phyloP scores from a whole-genome alignment of 2,797 vertebrate genomes.

The Myotis planiceps region DNA sequence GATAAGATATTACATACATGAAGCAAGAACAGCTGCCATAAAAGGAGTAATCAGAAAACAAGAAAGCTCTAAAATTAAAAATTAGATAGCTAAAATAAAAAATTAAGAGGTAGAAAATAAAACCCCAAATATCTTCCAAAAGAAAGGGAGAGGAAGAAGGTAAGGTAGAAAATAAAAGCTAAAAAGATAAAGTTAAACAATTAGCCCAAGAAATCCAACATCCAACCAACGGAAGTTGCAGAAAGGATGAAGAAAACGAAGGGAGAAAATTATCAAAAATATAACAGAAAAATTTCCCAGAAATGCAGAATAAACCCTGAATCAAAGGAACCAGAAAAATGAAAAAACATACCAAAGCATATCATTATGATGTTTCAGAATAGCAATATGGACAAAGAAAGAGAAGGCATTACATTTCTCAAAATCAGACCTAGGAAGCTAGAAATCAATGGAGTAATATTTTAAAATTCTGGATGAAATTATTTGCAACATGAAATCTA shows the following conservation, averaged over 20 bases:
- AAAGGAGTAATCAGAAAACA: not conserved
- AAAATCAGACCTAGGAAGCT: not conserved
- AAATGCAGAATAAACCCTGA: not conserved
- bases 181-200: not conserved
- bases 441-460: not conserved
- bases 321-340: not conserved
- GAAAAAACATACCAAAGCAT: not conserved
- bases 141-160: not conserved
- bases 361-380: not conserved
- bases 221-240: not conserved
- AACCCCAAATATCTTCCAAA: not conserved
- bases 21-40: not conserved
- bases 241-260: not conserved
- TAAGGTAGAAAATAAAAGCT: not conserved
- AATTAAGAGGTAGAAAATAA: not conserved
- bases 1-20: not conserved
- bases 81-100: not conserved
- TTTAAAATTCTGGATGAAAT: conserved; percentile 2
- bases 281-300: not conserved
- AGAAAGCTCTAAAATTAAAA: conserved; percentile 3
- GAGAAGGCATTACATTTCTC: not conserved
- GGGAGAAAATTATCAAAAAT: not conserved
- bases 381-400: not conserved
- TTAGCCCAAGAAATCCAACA: not conserved
- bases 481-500: not conserved